A percentile compares a stretch with the other conserved stretches of the same genome.
These are phyloP conservation scores for Tachycineta bicolor DNA, from an alignment of 2,113 vertebrate genomes.

Conservation along the genomic window DNA sequence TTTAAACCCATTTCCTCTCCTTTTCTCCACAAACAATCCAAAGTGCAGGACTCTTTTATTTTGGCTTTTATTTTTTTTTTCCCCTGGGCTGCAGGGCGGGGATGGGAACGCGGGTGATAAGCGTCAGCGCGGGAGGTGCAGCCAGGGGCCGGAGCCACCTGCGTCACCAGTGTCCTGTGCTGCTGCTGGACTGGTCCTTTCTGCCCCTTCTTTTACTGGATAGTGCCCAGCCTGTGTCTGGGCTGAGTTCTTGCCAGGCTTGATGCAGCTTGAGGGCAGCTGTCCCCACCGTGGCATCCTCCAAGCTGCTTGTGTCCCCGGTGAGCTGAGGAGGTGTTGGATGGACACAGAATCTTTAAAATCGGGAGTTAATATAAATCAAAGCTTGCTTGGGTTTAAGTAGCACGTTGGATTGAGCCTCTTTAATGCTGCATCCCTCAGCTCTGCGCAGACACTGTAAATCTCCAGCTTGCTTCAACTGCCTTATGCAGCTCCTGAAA, in stretches of 20 bases:
- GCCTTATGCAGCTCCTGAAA: neutral
- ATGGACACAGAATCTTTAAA: neutral
- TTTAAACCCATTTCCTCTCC: slow-evolving; percentile 37
- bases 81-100: rapidly evolving
- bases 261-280: neutral
- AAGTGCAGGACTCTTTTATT: neutral
- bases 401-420: neutral
- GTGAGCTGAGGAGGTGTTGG: neutral
- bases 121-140: neutral
- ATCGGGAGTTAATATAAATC: neutral
- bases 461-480: neutral
- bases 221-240: neutral
- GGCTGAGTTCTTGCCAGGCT: neutral
- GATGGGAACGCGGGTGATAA: neutral
- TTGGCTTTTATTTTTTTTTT: neutral
- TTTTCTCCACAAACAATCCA: neutral
- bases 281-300: neutral
- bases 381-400: neutral
- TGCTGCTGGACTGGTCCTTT: neutral
- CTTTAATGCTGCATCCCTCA: neutral
- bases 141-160: neutral
- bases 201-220: neutral
- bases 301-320: neutral
- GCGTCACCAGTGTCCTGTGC: neutral
- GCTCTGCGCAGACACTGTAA: neutral